phyloP scores from a whole-genome alignment of 2,888 invertebrate genomes.

The Tenthredo livida region DNA sequence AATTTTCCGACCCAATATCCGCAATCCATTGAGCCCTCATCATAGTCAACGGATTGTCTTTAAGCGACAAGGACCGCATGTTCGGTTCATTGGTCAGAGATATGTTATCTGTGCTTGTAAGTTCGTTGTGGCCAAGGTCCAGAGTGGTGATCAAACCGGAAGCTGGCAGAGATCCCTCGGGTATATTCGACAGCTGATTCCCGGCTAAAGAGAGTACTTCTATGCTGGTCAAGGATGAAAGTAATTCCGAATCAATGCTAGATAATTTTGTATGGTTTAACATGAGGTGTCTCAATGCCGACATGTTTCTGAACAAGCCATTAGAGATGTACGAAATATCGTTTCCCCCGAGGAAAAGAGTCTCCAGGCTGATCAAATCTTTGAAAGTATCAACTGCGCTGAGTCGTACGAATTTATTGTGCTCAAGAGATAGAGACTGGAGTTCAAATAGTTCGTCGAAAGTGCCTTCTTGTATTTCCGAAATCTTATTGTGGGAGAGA shows the following conservation, averaged over 20 bases:
- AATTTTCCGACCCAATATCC: not conserved
- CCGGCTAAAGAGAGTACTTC: slow-evolving; percentile 17
- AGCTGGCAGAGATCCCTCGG: not conserved
- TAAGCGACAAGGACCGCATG: not conserved
- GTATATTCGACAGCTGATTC: slow-evolving; percentile 29
- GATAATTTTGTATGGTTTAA: slow-evolving; percentile 38
- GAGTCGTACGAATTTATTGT: slow-evolving; percentile 61
- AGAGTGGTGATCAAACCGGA: not conserved
- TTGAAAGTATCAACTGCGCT: slow-evolving; percentile 61
- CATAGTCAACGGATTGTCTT: slow-evolving; percentile 11
- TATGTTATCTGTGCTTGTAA: not conserved
- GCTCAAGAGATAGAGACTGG: slow-evolving; percentile 63
- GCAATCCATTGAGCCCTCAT: not conserved
- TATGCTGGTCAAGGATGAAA: slow-evolving; percentile 25
- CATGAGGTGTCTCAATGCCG: slow-evolving; percentile 53
- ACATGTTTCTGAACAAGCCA: slow-evolving; percentile 31
- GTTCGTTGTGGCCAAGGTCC: slow-evolving; percentile 1
- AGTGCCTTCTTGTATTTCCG: slow-evolving; percentile 59
- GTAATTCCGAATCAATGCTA: slow-evolving; percentile 1
- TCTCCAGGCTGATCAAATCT: slow-evolving; percentile 60
- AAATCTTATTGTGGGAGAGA: slow-evolving; percentile 65
- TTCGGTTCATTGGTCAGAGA: not conserved
- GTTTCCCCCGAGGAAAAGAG: slow-evolving; percentile 37
- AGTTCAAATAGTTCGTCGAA: slow-evolving; percentile 61
- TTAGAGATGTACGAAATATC: slow-evolving; percentile 6